These are phyloP conservation scores for Cyprinus carpio DNA, from an alignment of 2,113 vertebrate species.

Conservation along the genomic window DNA sequence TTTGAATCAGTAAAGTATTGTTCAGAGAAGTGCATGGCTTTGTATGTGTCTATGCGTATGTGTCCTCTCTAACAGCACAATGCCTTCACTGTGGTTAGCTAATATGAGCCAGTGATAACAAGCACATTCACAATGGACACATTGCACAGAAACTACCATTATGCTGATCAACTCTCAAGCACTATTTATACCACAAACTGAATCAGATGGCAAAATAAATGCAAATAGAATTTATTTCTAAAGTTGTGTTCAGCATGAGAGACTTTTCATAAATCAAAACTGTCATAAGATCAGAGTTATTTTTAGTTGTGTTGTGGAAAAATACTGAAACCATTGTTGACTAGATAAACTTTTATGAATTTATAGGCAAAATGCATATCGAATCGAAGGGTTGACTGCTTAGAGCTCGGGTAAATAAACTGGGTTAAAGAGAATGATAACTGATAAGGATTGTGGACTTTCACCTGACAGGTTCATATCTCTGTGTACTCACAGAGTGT, in stretches of 20 bases:
- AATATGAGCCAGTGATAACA: constrained; percentile 41
- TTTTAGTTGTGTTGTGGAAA: constrained; percentile 30
- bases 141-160: constrained; percentile 35
- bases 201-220: neutral
- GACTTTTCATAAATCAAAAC: constrained; percentile 3
- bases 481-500: constrained; percentile 18
- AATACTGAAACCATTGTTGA: constrained; percentile 14
- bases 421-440: constrained; percentile 54
- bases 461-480: constrained; percentile 64
- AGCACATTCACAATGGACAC: constrained; percentile 50
- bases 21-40: neutral
- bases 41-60: constrained; percentile 34
- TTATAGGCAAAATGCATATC: neutral
- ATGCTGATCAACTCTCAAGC: constrained; percentile 43
- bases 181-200: constrained; percentile 12
- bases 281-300: neutral
- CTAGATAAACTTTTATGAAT: neutral
- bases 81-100: constrained; percentile 45
- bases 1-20: constrained; percentile 16
- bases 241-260: neutral
- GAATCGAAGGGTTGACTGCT: neutral
- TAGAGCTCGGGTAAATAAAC: constrained; percentile 22
- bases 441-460: constrained; percentile 71
- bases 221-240: neutral
- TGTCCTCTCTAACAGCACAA: constrained; percentile 45